These are phyloP conservation scores for Asteroscopus sphinx DNA, from an alignment of 2,888 invertebrate species.

Conservation along the genomic window DNA sequence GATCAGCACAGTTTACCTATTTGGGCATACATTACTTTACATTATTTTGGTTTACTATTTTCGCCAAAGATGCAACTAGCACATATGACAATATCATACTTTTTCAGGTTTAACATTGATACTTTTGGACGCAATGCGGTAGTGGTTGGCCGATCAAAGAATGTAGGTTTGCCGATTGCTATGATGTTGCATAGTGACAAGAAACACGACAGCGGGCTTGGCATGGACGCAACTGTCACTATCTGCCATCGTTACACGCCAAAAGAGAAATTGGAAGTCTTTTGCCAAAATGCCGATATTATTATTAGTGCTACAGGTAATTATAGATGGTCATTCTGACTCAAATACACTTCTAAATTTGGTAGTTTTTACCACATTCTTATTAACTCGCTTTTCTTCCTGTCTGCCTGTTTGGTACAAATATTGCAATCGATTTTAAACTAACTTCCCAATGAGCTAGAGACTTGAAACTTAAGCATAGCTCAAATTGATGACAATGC, in stretches of 20 bases:
- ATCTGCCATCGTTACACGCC: slow-evolving; percentile 97
- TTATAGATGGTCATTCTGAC: no score
- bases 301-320: slow-evolving; percentile 93
- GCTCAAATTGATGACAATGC: no score
- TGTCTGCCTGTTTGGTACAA: no score
- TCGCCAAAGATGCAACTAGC: background rate
- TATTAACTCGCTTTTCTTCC: no score
- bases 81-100: slow-evolving; percentile 19
- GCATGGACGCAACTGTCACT: slow-evolving; percentile 96
- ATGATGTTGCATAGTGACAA: slow-evolving; percentile 95
- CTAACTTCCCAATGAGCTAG: no score
- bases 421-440: no score
- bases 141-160: slow-evolving; percentile 96
- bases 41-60: no score
- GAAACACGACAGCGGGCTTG: slow-evolving; percentile 91
- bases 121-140: slow-evolving; percentile 97
- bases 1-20: no score
- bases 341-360: no score
- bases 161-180: slow-evolving; percentile 97
- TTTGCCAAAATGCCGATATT: slow-evolving; percentile 94
- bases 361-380: no score
- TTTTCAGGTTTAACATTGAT: slow-evolving; percentile 89
- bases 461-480: no score
- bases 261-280: slow-evolving; percentile 92
- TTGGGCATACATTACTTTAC: no score